phyloP scores from a whole-genome alignment of 2,888 invertebrate species.

The Ditylenchus weischeri region DNA sequence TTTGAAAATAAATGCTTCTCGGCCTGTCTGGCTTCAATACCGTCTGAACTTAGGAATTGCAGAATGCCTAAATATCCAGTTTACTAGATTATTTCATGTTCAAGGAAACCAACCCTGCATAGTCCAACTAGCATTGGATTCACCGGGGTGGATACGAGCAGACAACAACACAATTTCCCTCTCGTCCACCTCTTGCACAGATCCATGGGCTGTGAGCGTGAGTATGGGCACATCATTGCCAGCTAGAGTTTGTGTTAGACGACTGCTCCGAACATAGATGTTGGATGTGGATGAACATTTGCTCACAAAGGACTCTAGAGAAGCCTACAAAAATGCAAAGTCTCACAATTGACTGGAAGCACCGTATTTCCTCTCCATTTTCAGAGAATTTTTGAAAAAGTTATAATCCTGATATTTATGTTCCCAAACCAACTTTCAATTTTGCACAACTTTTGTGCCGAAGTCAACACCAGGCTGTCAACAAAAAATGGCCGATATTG shows the following conservation, averaged over 20 bases:
- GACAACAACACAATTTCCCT: conserved; percentile 68
- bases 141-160: conserved; percentile 80
- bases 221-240: conserved; percentile 74
- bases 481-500: too few relatives aligned
- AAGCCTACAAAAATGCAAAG: conserved; percentile 27
- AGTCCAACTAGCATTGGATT: conserved; percentile 82
- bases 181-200: conserved; percentile 52
- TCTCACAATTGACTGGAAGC: too few relatives aligned
- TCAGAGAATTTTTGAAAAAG: conserved; percentile 13
- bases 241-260: conserved; percentile 71
- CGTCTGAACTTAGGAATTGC: conserved; percentile 24
- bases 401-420: background rate
- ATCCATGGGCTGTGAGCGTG: conserved; percentile 68
- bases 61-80: conserved; percentile 23
- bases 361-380: too few relatives aligned
- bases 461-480: too few relatives aligned
- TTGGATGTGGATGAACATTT: background rate
- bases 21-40: conserved; percentile 61
- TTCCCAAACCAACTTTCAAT: too few relatives aligned
- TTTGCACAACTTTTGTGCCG: too few relatives aligned
- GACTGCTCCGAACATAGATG: conserved; percentile 63
- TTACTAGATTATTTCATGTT: background rate
- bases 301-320: conserved; percentile 25
- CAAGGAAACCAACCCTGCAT: conserved; percentile 68
- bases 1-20: conserved; percentile 76